Evolutionary conservation across 2,888 invertebrate genomes (phyloP), one percentile per base, ranked within the genome.

Genomic region (Ametastegia equiseti): DNA sequence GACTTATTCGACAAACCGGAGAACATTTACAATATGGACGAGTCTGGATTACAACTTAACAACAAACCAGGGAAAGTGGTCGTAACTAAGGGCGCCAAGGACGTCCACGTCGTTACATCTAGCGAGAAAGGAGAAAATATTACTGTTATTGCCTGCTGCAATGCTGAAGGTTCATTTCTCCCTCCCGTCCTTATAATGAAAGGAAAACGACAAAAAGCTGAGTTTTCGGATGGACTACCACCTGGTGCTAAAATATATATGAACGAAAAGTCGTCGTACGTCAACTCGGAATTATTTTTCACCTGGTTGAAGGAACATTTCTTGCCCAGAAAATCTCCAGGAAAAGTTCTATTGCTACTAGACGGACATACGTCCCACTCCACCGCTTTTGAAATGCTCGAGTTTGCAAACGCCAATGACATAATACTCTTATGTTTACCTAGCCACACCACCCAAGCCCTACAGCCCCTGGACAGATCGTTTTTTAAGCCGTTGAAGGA

Each of bases 11-110:
- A 81, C 81, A 80, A 83, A 86, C 73, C 80, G 87, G 36, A 81
- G 81, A 27, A 85, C 80, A 88, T 92, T 36, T 92, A 84, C 80
- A 92, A 92, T 85, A 84, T 89, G 82, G 90, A 91, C 82, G 90
- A 92, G 84, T 89, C 86, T 33, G 90, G 90, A 3, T 81, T 90
- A 5, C 90, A 90, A 80, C 84, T 90, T 4, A 91, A 92, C 36
- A 90, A 91, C 83, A 88, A 87, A 83, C 86, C 90, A 50, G 87
- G 88, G 4, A 86, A 89, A 83, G 88, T 92, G 45, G 39, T 91
- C 42, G 90, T 88, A 15, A 83, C 82, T 39, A 90, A 88, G 84
- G 91, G 90, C 7, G 36, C 84, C 47, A 90, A 87, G 30, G 82
- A 81, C 69, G 86, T 88, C 75, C 54, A 80, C 60, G 82, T 79